Conservation (phyloP, 2,888 invertebrate genomes). For the Gasteruption jaculator region DNA sequence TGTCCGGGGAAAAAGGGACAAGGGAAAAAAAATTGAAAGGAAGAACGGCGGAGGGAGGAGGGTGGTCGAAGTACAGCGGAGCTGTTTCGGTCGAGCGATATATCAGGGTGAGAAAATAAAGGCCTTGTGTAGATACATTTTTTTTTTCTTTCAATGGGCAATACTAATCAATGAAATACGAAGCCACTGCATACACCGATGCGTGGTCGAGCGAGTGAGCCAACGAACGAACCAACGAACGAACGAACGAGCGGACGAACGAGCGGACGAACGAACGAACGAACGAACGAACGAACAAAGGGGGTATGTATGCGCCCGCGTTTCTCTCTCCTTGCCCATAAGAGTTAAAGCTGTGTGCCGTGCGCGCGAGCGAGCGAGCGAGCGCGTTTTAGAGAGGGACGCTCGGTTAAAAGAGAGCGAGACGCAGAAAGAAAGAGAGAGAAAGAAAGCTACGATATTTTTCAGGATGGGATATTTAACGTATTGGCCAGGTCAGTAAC, state of each 20-base stretch:
- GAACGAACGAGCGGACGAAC: conserved; percentile 27
- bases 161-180: conserved; percentile 51
- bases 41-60: conserved; percentile 16
- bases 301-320: conserved; percentile 39
- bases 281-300: conserved; percentile 47
- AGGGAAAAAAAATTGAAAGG: conserved; percentile 15
- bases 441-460: conserved; percentile 42
- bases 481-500: conserved; percentile 50
- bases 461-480: conserved; percentile 52
- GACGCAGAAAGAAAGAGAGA: conserved; percentile 27
- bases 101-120: conserved; percentile 42
- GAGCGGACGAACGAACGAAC: conserved; percentile 26
- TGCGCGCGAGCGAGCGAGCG: conserved; percentile 19
- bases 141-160: conserved; percentile 50
- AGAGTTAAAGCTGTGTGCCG: conserved; percentile 6
- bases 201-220: conserved; percentile 28
- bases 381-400: conserved; percentile 10
- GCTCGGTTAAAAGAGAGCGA: conserved; percentile 10
- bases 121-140: no score
- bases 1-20: no score
- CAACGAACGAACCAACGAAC: conserved; percentile 19
- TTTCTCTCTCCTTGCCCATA: conserved; percentile 21
- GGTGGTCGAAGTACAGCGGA: no score
- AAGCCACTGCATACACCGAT: conserved; percentile 35
- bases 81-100: no score